Percentiles rank a stretch among this genome's conserved stretches.
These are phyloP conservation scores for Drosophila setosimentum DNA, from an alignment of 2,888 invertebrate genomes.

Conservation along the genomic window DNA sequence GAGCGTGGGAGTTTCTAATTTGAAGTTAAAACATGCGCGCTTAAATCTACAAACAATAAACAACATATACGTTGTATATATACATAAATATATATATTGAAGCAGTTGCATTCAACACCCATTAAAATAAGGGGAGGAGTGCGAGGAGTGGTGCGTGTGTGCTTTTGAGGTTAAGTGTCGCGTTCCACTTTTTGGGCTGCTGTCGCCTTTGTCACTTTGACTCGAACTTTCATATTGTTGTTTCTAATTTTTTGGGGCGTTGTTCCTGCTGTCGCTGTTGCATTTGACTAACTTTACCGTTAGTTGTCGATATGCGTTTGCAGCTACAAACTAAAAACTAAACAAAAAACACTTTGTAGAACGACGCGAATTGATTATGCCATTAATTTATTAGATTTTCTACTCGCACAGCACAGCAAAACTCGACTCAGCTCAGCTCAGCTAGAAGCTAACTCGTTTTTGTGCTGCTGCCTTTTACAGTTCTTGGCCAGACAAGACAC, in stretches of 20 bases:
- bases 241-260: constrained; percentile 43
- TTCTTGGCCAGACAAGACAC: constrained; percentile 57
- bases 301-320: constrained; percentile 40
- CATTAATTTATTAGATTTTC: constrained; percentile 73
- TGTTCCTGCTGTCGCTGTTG: constrained; percentile 29
- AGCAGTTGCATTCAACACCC: constrained; percentile 27
- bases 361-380: constrained; percentile 72
- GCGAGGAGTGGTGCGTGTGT: constrained; percentile 4
- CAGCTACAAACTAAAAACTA: not conserved
- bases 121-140: not conserved
- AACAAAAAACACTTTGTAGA: constrained; percentile 39
- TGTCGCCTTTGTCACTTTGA: constrained; percentile 58
- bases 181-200: constrained; percentile 63
- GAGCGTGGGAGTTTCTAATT: constrained; percentile 63
- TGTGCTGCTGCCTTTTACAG: constrained; percentile 58
- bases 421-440: not conserved
- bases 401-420: constrained; percentile 23
- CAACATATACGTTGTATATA: not conserved
- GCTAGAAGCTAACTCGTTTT: constrained; percentile 47
- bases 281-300: constrained; percentile 54
- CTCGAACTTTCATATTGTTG: constrained; percentile 32
- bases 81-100: constrained; percentile 19
- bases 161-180: constrained; percentile 60
- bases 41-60: constrained; percentile 53
- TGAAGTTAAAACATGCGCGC: constrained; percentile 35